Conservation (phyloP, 2,113 vertebrate genomes). For the Bubo blakistoni region DNA sequence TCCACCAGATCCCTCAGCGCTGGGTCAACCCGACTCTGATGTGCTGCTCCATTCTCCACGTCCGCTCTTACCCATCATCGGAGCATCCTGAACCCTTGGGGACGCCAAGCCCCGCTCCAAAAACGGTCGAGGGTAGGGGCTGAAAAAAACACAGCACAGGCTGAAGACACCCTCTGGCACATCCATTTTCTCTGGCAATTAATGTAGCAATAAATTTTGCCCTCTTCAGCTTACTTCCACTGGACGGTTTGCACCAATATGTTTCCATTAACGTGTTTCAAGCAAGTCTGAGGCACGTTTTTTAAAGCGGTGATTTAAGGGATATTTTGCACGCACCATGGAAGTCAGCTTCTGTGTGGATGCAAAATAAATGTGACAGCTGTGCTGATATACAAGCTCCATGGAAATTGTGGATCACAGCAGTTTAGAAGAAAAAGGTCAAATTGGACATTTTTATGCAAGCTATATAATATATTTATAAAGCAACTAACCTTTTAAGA, state of each 20-base stretch:
- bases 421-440: background rate
- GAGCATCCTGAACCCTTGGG: background rate
- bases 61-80: accelerated
- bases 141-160: accelerated
- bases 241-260: accelerated
- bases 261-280: accelerated
- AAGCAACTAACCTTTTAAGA: background rate
- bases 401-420: background rate
- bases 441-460: background rate
- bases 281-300: background rate
- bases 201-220: background rate
- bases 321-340: background rate
- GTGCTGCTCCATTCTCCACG: accelerated
- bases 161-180: background rate
- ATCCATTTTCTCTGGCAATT: background rate
- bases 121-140: background rate
- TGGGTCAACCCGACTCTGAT: background rate
- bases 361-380: background rate
- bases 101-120: background rate
- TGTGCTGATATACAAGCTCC: background rate
- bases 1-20: too few relatives aligned
- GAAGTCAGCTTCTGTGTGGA: background rate
- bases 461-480: background rate
- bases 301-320: background rate
- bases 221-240: background rate